Evolutionary conservation across 2,797 vertebrate genomes (phyloP), one percentile per base, ranked within the genome.

Genomic region (Synaphobranchus kaupii): DNA sequence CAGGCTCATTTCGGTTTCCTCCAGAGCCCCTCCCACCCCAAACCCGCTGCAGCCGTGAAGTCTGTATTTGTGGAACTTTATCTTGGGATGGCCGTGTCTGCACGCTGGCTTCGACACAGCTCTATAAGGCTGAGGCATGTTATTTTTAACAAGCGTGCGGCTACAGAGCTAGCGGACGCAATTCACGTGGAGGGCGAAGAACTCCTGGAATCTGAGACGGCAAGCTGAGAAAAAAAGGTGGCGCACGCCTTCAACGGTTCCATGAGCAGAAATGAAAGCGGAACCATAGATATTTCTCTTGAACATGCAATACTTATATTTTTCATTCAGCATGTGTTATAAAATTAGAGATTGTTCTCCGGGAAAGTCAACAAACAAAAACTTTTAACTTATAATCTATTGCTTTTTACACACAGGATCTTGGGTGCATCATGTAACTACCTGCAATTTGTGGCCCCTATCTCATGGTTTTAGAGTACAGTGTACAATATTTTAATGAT

Each of bases 1-100:
- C 10, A 25, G 85, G 85, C 50, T 86, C 12, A 73, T 86, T 86
- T n/a, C 85, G 78, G 52, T 86, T 78, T 86, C 85, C 85, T 78
- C 85, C 25, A 12, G 50, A 83, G 48, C 47, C 28, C 31, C 54
- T 39, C 50, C n/a, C 25, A 1, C n/a, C 28, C 52, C 28, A 34
- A 84, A 60, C 44, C 47, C 78, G n/a, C 22, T 50, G 9, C 47
- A 50, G 44, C n/a, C 78, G 22, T 81, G 34, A 50, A 25, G 22
- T 81, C 10, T 48, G 47, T 5, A 22, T 81, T 81, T 83, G n/a
- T 54, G 82, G 8, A 20, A 31, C 13, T 58, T 28, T 56, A 9
- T 56, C 82, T 56, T 15, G 34, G 50, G 31, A 58, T 17, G 13
- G 4, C 25, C 22, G 28, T 34, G 82, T 83, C 52, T n/a, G 6